Base-by-base conservation (phyloP, 1,140 invertebrate species). In the Ectropis grisescens region DNA sequence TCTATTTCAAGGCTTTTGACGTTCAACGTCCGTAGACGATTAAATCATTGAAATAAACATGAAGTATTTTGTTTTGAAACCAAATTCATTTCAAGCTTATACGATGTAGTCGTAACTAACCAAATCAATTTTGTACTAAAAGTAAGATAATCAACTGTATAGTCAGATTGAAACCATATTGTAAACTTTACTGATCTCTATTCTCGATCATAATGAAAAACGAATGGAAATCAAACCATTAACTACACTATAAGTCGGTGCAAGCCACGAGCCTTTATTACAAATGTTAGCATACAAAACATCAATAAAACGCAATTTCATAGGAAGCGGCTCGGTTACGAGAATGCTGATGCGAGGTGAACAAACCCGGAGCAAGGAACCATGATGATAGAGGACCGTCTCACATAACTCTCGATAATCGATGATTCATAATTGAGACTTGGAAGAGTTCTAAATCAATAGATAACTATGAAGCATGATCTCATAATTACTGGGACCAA, bases 401-500 rank as follows among this genome's bases (percentile, higher is more conserved):
- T 54, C 54, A 55, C 51, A 52, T 58, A 57, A 53, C 51, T 58
- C 45, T 41, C 46, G 37, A 42, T 55, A 26, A 67, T 60, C 57
- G 45, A 58, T 64, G 53, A 61, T 58, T 66, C 58, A 58, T 66
- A 74, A 74, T 70, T 58, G 58, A 75, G 59, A 65, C 59, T 58
- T 66, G 40, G 47, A 44, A 52, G 38, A 62, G 50, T 55, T 69
- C 62, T 52, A 58, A 62, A 70, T 60, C 66, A 67, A 60, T 74
- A 59, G 49, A 62, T 62, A 60, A 59, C 50, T 58, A 66, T 56
- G 56, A 69, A 66, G 66, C 58, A 70, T 70, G 66, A 71, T 69
- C 62, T 61, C 56, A 65, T 71, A 75, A 75, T 75, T 64, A 65
- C 52, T 58, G 43, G 43, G 43, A 40, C 45, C 50, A 64, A 56